These are phyloP conservation scores for cattle (Bos taurus) DNA, from an alignment of 2,113 vertebrate species.

Conservation along the genomic window ARS-UCD2.0 NC_037336.1:77263001-77263500, in stretches of 20 bases:
- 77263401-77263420: neutral
- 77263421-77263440: neutral
- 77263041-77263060: neutral
- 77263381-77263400: neutral
- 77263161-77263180: conserved; percentile 4
- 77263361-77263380: neutral
- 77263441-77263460: neutral
- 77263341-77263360: neutral
- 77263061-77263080: neutral
- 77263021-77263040: neutral
- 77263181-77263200: conserved; percentile 24
- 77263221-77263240: neutral
- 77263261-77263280: neutral
- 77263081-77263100: neutral
- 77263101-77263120: neutral
- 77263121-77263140: conserved; percentile 20
- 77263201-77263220: neutral
- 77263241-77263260: neutral
- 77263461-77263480: neutral
- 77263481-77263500: neutral
- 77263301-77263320: neutral
- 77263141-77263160: neutral
- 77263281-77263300: neutral
- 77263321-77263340: neutral
- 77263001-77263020: neutral